phyloP scores from a whole-genome alignment of 2,113 vertebrate genomes.

The Lophura nycthemera region DNA sequence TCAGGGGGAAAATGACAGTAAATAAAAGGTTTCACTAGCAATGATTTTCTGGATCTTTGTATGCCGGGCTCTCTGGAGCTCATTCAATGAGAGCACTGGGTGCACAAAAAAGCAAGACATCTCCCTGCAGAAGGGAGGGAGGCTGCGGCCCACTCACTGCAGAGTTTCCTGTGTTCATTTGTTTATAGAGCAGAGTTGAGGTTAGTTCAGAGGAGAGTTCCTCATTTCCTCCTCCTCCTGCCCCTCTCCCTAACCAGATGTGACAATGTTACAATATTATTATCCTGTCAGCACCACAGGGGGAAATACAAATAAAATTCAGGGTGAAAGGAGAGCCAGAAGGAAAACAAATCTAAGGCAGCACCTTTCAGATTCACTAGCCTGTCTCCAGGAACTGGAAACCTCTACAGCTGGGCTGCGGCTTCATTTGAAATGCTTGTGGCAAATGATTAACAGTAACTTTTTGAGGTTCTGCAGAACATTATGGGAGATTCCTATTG shows the following conservation, averaged over 20 bases:
- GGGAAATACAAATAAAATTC: conserved; percentile 52
- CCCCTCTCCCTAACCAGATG: conserved; percentile 48
- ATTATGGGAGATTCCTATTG: background rate
- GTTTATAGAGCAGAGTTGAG: conserved; percentile 31
- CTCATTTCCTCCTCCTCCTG: conserved; percentile 20
- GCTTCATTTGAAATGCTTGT: background rate
- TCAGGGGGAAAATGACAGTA: background rate
- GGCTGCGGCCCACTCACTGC: background rate
- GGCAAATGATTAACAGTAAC: background rate
- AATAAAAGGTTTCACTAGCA: background rate
- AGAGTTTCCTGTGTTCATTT: conserved; percentile 22
- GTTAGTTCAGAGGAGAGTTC: conserved; percentile 45
- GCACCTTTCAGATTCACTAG: conserved; percentile 18
- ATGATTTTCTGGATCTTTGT: background rate
- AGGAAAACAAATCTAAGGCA: conserved; percentile 35
- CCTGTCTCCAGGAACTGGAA: background rate
- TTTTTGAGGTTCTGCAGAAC: background rate
- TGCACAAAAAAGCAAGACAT: background rate
- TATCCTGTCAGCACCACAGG: conserved; percentile 31
- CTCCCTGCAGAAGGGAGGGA: background rate
- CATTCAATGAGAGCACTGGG: background rate
- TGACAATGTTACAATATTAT: conserved; percentile 56
- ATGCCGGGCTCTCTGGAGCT: conserved; percentile 4
- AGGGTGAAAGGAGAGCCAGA: conserved; percentile 25
- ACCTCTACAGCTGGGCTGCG: background rate